Conservation (phyloP, 2,113 vertebrate species). For the Geococcyx californianus region DNA sequence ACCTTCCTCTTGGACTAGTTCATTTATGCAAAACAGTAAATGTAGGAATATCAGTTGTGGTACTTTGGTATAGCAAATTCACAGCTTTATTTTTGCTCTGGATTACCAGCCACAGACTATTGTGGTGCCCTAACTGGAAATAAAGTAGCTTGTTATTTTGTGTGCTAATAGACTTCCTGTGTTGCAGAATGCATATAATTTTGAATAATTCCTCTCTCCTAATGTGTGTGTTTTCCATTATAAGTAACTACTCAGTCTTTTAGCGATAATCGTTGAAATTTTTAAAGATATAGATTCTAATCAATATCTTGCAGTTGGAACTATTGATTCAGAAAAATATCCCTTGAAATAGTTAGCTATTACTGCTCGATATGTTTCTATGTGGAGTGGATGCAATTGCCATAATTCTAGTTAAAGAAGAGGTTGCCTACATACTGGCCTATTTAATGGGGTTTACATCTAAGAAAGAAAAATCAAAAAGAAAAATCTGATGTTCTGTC, state of each 20-base stretch:
- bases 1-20: not conserved
- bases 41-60: not conserved
- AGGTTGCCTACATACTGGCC: not conserved
- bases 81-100: not conserved
- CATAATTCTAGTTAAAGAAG: not conserved
- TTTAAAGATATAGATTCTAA: not conserved
- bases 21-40: not conserved
- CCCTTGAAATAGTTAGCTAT: not conserved
- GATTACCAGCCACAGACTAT: not conserved
- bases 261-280: not conserved
- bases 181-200: not conserved
- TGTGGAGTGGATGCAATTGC: not conserved
- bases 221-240: not conserved
- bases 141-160: not conserved
- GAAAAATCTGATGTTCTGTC: not conserved
- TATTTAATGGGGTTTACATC: not conserved
- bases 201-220: not conserved
- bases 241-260: not conserved
- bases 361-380: not conserved
- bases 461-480: not conserved
- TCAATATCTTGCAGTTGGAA: not conserved
- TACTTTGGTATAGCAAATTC: not conserved
- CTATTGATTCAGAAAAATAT: not conserved
- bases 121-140: not conserved
- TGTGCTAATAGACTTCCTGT: not conserved